These are phyloP conservation scores for Neofelis nebulosa DNA, from an alignment of 2,113 vertebrate species.

Conservation along the genomic window DNA sequence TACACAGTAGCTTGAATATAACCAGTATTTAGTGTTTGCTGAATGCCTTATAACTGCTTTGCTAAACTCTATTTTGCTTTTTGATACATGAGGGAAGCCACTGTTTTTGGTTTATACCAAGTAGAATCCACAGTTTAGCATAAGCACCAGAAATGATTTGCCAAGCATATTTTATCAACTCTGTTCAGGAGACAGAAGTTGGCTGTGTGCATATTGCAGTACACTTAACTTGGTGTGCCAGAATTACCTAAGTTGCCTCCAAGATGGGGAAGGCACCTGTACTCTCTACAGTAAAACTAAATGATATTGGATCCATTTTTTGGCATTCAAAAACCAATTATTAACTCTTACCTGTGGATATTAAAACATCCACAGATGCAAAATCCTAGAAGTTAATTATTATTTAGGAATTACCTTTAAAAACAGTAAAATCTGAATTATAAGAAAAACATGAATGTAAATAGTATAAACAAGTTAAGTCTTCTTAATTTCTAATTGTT, in stretches of 20 bases:
- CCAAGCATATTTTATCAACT: background rate
- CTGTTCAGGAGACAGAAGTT: background rate
- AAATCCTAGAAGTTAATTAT: slow-evolving; percentile 26
- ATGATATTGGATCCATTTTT: background rate
- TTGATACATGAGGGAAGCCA: background rate
- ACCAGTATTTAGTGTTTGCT: background rate
- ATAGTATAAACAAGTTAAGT: slow-evolving; percentile 26
- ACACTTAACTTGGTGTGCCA: background rate
- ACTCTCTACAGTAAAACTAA: background rate
- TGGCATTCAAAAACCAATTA: background rate
- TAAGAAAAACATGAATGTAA: slow-evolving; percentile 7
- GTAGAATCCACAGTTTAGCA: slow-evolving; percentile 31
- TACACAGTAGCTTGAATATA: slow-evolving; percentile 33
- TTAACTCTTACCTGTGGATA: background rate
- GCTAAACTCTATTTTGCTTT: slow-evolving; percentile 45
- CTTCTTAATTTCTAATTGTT: slow-evolving; percentile 10
- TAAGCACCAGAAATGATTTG: slow-evolving; percentile 30
- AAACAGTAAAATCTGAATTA: slow-evolving; percentile 12
- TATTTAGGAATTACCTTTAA: background rate
- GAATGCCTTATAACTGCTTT: slow-evolving; percentile 38
- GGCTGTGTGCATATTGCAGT: background rate
- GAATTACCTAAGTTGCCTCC: background rate
- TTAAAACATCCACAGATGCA: background rate
- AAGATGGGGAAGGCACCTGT: background rate
- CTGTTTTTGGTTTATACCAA: slow-evolving; percentile 23